Evolutionary conservation across 2,888 invertebrate species (phyloP), one percentile per base, ranked within the genome.

Genomic region (Drosophila nr. perissopoda): DNA sequence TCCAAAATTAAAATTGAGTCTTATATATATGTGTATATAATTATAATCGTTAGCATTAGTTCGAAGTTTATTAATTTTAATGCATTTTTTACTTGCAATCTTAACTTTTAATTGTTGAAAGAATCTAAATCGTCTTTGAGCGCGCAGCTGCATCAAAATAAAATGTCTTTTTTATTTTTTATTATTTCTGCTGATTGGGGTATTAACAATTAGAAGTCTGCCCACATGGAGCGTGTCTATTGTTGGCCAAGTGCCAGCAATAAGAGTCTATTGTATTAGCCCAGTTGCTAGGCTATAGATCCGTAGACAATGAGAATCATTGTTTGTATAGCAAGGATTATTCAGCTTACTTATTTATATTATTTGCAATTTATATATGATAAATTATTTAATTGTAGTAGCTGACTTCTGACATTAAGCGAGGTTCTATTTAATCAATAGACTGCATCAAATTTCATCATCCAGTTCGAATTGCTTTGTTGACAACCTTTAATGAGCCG

Each of bases 241-340:
- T 54, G 8, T 77, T 85, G 86, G 83, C 68, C 53, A 49, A 62
- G 21, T 61, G 71, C 87, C 87, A 82, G 64, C 11, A 27, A 27
- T 27, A 42, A 63, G 49, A 52, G 31, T 51, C 10, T 33, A 52
- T 27, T 36, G 11, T 13, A 4, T 25, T 25, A 45, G 7, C 1
- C 8, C 8, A 25, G 16, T 16, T 45, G 25, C 16, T 25, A 25
- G 16, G 16, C 25, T 25, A 45, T 25, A 8, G 27, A 29, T 11
- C 42, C 42, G 25, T 49, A 16, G 48, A 59, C 13, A 40, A 36
- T 11, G 21, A 2, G 2, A 34, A 45, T 18, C 25, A 45, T 18
- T 7, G 27, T 34, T 18, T 58, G n/a, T 58, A 6, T 2, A 7
- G 8, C 18, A 27, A 31, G 31, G 8, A 52, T 18, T 52, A n/a